Evolutionary conservation across 2,888 invertebrate species (phyloP), one percentile per base, ranked within the genome.

Genomic region (Criorhina ranunculi): DNA sequence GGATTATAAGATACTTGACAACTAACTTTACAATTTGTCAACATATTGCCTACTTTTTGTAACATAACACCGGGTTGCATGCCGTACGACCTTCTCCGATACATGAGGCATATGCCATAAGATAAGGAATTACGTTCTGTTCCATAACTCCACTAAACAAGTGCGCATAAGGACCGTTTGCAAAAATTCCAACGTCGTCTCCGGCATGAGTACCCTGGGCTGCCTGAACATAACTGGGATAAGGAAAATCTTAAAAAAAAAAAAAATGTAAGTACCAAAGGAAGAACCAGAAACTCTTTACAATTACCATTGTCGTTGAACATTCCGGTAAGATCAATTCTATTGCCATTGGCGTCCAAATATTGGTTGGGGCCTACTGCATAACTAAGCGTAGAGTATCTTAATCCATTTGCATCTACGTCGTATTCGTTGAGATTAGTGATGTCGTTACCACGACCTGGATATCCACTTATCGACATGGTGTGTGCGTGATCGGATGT

Each of bases 401-500:
- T 94, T 0, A 89, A 77, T 1, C 87, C 88, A 80, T 88, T 87
- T 0, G 59, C 5, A 69, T 89, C 90, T 0, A 46, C 17, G 46
- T 89, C 89, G 17, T 82, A 86, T 53, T 87, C 79, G 57, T 90
- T 92, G 57, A 92, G 88, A 67, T 93, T 93, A 15, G 94, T 89
- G 62, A 95, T 93, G 51, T 93, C 89, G 6, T 91, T 92, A 7
- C 94, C 94, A 66, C 91, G 88, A 5, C 88, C 92, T 0, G 96
- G 95, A 88, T 97, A 96, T 0, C 96, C 96, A 42, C 94, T 93
- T 46, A 95, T 93, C 0, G 94, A 94, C 94, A 96, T 94, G 0
- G 95, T 94, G 87, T 96, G 96, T 0, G 95, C 94, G 89, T 96
- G 96, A 90, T 96, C 96, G 0, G 96, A 93, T 0, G 95, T 96